Evolutionary conservation across 2,888 invertebrate genomes (phyloP).

Genomic region (Willowsia nigromaculata): DNA sequence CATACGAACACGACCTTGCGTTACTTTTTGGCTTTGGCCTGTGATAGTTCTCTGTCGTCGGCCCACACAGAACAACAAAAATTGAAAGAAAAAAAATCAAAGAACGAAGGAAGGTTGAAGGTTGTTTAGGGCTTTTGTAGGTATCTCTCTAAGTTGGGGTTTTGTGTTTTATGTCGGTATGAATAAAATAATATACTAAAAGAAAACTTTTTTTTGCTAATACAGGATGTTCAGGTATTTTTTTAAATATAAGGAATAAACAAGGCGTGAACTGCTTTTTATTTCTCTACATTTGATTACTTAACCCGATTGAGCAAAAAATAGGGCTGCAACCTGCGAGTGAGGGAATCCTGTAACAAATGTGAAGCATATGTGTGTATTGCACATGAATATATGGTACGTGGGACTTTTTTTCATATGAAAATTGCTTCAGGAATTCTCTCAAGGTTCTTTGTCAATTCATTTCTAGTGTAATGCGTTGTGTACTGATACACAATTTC

Average conservation of each 20-base stretch:
- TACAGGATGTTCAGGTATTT: constrained; percentile 26
- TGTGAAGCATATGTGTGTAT: background rate
- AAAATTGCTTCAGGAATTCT: background rate
- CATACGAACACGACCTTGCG: constrained; percentile 46
- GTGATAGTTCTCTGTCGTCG: background rate
- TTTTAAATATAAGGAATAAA: background rate
- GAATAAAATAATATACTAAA: background rate
- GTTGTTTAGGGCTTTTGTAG: constrained; percentile 20
- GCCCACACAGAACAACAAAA: constrained; percentile 52
- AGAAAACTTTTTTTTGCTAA: background rate
- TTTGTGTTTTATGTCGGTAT: no score
- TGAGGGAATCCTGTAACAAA: background rate
- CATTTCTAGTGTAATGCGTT: no score
- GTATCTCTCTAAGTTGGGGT: no score
- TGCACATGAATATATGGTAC: background rate
- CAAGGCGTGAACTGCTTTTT: background rate
- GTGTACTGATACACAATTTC: no score
- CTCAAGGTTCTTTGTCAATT: background rate
- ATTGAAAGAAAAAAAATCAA: constrained; percentile 4
- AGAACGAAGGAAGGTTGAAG: constrained; percentile 30
- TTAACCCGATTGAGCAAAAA: background rate
- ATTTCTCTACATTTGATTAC: background rate
- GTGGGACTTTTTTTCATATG: background rate
- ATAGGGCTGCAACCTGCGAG: background rate
- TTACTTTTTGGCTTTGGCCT: constrained; percentile 39